Base-by-base conservation (phyloP, 2,113 vertebrate genomes). In the Onychostruthus taczanowskii region DNA sequence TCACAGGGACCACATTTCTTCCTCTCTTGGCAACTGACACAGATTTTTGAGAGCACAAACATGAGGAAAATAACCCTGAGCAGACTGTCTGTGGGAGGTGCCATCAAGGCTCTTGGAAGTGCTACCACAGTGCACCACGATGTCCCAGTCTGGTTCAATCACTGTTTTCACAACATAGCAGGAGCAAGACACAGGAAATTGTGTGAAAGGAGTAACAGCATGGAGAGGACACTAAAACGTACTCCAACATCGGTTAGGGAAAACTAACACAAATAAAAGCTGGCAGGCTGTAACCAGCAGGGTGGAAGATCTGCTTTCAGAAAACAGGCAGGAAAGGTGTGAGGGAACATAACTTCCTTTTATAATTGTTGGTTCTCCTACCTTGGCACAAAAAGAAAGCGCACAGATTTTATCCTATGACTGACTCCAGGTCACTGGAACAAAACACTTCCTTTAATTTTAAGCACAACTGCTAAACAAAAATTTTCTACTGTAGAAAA, bases 281-380 rank as follows among this genome's bases (percentile, higher is more conserved):
- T 78, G 76, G 13, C 85, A 78, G 79, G 63, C 75, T 80, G 63
- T 62, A 90, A 59, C 21, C 22, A 83, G 62, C 78, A 79, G 81
- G 55, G 82, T 87, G 63, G 74, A 93, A 91, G 70, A 59, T 63
- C 79, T 88, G 68, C 82, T 81, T 96, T 83, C 94, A 96, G 82
- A 93, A 95, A 94, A 74, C 22, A 95, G 76, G 64, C 95, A 94
- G 93, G 96, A 96, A 97, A 97, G 85, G 93, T 91, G 87, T 93
- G 91, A 96, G 85, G 75, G 88, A 95, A 78, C 85, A 77, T n/a
- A 91, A 44, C 85, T 97, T 97, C 94, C 94, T 89, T 86, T 86
- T 20, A 10, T 61, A 87, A 76, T 90, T 95, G 94, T 94, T 83
- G 46, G 82, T 88, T 94, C 72, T 83, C 63, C 75, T 59, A 94